Conservation (phyloP, 1,140 invertebrate species). For the Ips typographus region DNA sequence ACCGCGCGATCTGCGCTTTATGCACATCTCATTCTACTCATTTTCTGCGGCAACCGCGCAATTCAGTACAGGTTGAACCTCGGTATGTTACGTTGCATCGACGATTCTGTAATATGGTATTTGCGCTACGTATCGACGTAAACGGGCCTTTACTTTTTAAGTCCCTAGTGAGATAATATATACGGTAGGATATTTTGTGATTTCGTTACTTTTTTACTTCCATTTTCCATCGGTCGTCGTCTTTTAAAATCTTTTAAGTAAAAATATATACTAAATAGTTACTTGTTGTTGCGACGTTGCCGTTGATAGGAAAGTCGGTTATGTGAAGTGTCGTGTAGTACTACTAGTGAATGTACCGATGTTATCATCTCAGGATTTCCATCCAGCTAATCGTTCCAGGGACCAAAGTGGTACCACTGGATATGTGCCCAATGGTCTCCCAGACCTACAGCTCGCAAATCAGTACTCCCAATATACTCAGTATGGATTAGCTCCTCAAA, state of each 20-base stretch:
- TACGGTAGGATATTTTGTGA: too few species aligned
- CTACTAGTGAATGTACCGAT: not conserved
- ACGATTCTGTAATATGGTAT: too few species aligned
- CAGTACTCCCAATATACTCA: not conserved
- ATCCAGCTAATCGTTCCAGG: not conserved
- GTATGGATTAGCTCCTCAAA: too few species aligned
- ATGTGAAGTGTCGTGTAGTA: not conserved
- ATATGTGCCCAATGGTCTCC: not conserved
- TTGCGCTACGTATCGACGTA: too few species aligned
- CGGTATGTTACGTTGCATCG: not conserved
- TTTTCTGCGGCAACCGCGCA: constrained; percentile 19
- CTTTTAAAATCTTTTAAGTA: too few species aligned
- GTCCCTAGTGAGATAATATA: too few species aligned
- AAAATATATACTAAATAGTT: too few species aligned
- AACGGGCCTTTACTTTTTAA: too few species aligned
- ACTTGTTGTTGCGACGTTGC: too few species aligned
- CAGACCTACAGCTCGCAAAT: not conserved
- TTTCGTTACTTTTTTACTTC: too few species aligned
- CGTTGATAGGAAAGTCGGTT: too few species aligned
- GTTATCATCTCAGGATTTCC: not conserved
- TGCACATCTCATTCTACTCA: constrained; percentile 7
- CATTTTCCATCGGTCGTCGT: too few species aligned
- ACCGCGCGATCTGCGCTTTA: constrained; percentile 25
- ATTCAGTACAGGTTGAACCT: constrained; percentile 22
- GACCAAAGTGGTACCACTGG: not conserved